Base-by-base conservation (phyloP, 2,888 invertebrate species). In the Julus scanicus region DNA sequence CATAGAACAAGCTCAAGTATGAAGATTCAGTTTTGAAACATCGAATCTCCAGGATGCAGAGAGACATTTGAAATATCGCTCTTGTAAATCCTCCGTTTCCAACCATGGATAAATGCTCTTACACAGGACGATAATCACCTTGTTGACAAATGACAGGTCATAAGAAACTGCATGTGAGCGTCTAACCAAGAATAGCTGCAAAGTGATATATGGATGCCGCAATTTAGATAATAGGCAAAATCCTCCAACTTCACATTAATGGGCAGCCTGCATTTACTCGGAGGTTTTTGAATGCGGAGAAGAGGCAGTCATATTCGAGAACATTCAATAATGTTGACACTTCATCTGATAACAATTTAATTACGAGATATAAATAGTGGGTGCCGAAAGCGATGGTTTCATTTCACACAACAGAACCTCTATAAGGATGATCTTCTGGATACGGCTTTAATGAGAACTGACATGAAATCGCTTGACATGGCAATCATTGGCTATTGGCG, bases 61-160 rank as follows among this genome's bases (percentile, higher is more conserved):
- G 84, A 84, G 13, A 17, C 84, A 84, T 44, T 84, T 84, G 84
- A 84, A 84, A 84, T 84, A 84, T 84, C 5, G 44, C 84, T 84
- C 84, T 44, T 37, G 84, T 84, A 84, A 84, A 84, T 84, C 84
- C 84, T 44, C 44, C 40, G 17, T 84, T 84, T 84, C 44, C 84
- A 17, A 44, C 84, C 44, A 44, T 4, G 84, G 84, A 84, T 84
- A 84, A 84, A 84, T n/a, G 44, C 37, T 44, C 44, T 15, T 84
- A 37, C 84, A 84, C 17, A 37, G 39, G 40, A 17, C 44, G 84
- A 84, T 84, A 84, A 84, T 84, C 84, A 84, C 84, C 84, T 84
- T n/a, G 84, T 84, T 84, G 84, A 84, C 84, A 84, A 84, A 84
- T 37, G 84, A 84, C 84, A 84, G 84, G 39, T 84, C 44, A 84